These are phyloP conservation scores for Anorthoa munda DNA, from an alignment of 2,888 invertebrate genomes.

Conservation along the genomic window DNA sequence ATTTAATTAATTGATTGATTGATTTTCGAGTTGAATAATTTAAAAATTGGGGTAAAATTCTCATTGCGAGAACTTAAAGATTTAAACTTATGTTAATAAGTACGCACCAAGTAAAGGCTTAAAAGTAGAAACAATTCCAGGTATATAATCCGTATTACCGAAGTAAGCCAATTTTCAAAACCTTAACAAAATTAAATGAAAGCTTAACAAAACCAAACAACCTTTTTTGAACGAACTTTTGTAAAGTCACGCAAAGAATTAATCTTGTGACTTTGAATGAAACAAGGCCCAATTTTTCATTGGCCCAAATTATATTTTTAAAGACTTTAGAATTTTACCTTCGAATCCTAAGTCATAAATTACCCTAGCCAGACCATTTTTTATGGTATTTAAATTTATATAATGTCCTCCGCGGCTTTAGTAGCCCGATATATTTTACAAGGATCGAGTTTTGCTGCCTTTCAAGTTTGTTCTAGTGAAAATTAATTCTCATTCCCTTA, in stretches of 20 bases:
- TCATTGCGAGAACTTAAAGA: constrained; percentile 3
- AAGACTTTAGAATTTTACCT: constrained; percentile 61
- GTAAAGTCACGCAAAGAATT: constrained; percentile 68
- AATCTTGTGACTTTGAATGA: constrained; percentile 65
- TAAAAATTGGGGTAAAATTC: not conserved
- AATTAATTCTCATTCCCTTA: constrained; percentile 39
- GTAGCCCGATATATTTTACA: constrained; percentile 43
- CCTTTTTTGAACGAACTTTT: constrained; percentile 61
- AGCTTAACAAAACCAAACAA: constrained; percentile 59
- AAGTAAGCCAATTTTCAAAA: constrained; percentile 47
- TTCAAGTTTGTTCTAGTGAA: constrained; percentile 41
- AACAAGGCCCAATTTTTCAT: constrained; percentile 53
- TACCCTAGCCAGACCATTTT: constrained; percentile 51
- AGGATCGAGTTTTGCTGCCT: constrained; percentile 11
- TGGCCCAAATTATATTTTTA: constrained; percentile 62
- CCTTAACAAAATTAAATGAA: constrained; percentile 56
- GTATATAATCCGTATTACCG: constrained; percentile 34
- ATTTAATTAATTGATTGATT: not conserved
- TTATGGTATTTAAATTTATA: constrained; percentile 54
- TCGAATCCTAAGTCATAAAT: constrained; percentile 60
- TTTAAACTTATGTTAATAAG: not conserved
- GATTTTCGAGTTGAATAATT: not conserved
- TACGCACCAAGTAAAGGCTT: not conserved
- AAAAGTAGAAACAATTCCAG: constrained; percentile 21
- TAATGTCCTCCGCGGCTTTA: constrained; percentile 25